Evolutionary conservation across 2,888 invertebrate genomes (phyloP), one percentile per base, ranked within the genome.

Genomic region (Ametastegia equiseti): DNA sequence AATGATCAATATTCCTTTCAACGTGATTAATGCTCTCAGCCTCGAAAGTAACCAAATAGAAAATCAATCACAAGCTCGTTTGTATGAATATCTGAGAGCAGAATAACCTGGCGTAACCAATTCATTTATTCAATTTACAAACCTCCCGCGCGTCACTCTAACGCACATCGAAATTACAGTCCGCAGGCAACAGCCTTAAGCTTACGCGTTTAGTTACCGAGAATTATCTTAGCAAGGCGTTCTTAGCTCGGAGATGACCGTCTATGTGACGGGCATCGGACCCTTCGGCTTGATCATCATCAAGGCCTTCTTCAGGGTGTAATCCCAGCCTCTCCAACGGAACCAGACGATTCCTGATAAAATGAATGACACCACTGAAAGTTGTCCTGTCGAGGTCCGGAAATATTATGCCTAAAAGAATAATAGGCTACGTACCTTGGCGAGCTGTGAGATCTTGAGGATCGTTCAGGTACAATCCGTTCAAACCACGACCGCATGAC

Each of bases 271-370:
- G 82, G 91, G 91, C 82, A 93, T 90, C 85, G 94, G 93, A 82
- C 95, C 95, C 92, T 94, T 95, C 54, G 97, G 97, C 90, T 97
- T 96, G 89, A 98, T 98, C 97, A 97, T 97, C 97, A 98, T 97
- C 82, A 95, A 95, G 1, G 98, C 97, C 87, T 95, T 95, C 92
- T 97, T 97, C 84, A 98, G 92, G 23, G 97, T 97, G 93, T 98
- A 98, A 92, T 97, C 97, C 97, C 98, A 98, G 80, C 98, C 97
- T 92, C 97, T 95, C 97, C 97, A 98, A 88, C 97, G 96, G 95
- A 97, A 98, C 97, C 97, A 98, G 6, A 98, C 97, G 86, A 98
- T 97, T 84, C 97, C 96, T 96, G 91, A 36, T 83, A 86, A 63
- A 79, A 69, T 71, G 13, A 30, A 69, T 79, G 33, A 54, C 13